Evolutionary conservation across 2,797 vertebrate genomes (phyloP).

Genomic region (Anguilla pacifica): DNA sequence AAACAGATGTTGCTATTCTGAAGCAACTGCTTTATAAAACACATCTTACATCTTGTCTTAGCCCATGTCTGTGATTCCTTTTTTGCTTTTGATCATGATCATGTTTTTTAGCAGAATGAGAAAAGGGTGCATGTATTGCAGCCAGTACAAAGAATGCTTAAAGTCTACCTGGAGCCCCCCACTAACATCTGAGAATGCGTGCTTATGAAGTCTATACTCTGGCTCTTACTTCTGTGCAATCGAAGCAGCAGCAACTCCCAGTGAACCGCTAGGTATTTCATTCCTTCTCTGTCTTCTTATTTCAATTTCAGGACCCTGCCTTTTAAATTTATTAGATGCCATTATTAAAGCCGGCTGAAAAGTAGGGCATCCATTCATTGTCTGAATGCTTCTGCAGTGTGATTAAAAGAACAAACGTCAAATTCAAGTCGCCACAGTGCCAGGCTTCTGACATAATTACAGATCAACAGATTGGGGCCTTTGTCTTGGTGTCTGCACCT

Average conservation of each 20-base stretch:
- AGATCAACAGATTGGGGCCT: conserved; percentile 42
- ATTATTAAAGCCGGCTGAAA: conserved; percentile 52
- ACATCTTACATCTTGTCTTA: conserved; percentile 25
- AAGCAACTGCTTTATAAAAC: conserved; percentile 19
- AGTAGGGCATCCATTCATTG: conserved; percentile 52
- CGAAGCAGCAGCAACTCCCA: conserved; percentile 31
- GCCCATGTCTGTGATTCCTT: conserved; percentile 41
- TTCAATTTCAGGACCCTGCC: conserved; percentile 49
- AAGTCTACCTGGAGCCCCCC: conserved; percentile 43
- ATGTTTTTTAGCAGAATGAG: conserved; percentile 38
- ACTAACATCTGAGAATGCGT: conserved; percentile 38
- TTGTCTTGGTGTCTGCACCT: conserved; percentile 15
- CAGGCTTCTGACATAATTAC: conserved; percentile 49
- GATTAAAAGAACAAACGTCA: conserved; percentile 41
- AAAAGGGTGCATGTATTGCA: conserved; percentile 32
- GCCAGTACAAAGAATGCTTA: conserved; percentile 46
- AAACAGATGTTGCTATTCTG: background rate
- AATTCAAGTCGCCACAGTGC: conserved; percentile 39
- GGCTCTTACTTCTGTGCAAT: conserved; percentile 35
- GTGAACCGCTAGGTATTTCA: conserved; percentile 27
- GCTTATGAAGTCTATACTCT: conserved; percentile 43
- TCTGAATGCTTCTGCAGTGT: conserved; percentile 41
- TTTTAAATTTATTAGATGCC: conserved; percentile 49
- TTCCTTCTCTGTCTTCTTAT: conserved; percentile 39
- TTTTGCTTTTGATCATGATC: conserved; percentile 51